Evolutionary conservation across 2,888 invertebrate species (phyloP), one percentile per base, ranked within the genome.

Genomic region (Archaeoteleia sp.): DNA sequence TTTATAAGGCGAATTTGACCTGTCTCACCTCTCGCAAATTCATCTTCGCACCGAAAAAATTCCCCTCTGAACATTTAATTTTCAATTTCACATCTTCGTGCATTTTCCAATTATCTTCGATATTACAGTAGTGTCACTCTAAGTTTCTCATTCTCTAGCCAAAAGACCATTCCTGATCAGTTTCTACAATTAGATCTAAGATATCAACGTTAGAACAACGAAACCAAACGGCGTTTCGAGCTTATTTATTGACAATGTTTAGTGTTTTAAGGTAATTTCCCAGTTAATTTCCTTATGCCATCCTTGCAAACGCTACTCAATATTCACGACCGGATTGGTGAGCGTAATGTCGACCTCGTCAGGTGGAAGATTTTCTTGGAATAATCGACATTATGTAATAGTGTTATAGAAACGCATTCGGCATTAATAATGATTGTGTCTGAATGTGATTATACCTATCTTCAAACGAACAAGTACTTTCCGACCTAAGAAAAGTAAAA

Each of bases 331-430:
- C 37, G 57, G 68, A 58, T 45, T 69, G 53, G 55, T 55, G 57
- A 51, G 58, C 70, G 70, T 69, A 71, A 71, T 53, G 34, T 34
- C 67, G 68, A 62, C 67, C 67, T 70, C 62, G 57, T 45, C 40
- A 35, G 70, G 66, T 70, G 74, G 75, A 75, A 72, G 78, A 80
- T 78, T 75, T 78, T 77, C 78, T 77, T 71, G 75, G 77, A 79
- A 80, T 78, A 79, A 80, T 79, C 74, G 74, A 70, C 67, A 70
- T 81, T 80, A 74, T 76, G 79, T 74, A 81, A 82, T 65, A 40
- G 27, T 39, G 68, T 74, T 74, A 70, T 65, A 74, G 72, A 74
- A 71, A 74, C 69, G 70, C 73, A 70, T 63, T 67, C 63, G 67
- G 67, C 67, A 71, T 74, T 71, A 66, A 61, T 60, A 63, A 54